Base-by-base conservation (phyloP, 2,888 invertebrate genomes). In the Aphidius colemani region DNA sequence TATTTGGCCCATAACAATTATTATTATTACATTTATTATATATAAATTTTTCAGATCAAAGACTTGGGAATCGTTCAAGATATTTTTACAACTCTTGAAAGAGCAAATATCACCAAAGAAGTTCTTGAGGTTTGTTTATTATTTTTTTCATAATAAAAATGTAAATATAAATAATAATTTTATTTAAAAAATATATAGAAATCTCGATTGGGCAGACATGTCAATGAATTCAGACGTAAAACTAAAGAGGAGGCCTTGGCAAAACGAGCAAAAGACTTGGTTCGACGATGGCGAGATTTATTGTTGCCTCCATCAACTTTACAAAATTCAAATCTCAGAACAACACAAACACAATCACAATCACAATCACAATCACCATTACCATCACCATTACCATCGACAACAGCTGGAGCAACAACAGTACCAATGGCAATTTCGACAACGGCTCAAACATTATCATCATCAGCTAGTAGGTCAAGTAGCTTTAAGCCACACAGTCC, bases 61-160 rank as follows among this genome's bases (percentile, higher is more conserved):
- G 93, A 96, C 88, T 93, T 95, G 93, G 91, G 90, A 83, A 88
- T 91, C 82, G 95, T 96, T 85, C 88, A 94, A 86, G 94, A 94
- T 87, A 92, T 96, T 86, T 93, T 97, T 87, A 89, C 93, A 85
- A 87, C 91, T 84, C 87, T 97, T 90, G 96, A 97, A 87, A 91
- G 89, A 86, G 90, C 91, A 85, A 88, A 91, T 85, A 91, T 95
- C 86, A 94, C 94, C 85, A 92, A 92, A 87, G 94, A 94, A 86
- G 86, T 91, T 85, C 85, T 95, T 85, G 94, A 93, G 93, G 95
- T 91, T 86, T 86, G 80, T 41, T 57, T 44, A 7, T 62, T 41
- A 45, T 57, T 10, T 1, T 10, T 1, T 30, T 39, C 40, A 53
- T 53, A 43, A 49, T 18, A 18, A 18, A 2, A 18, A 18, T 18